Evolutionary conservation across 2,888 invertebrate species (phyloP), one percentile per base, ranked within the genome.

Genomic region (Sisyra terminalis): DNA sequence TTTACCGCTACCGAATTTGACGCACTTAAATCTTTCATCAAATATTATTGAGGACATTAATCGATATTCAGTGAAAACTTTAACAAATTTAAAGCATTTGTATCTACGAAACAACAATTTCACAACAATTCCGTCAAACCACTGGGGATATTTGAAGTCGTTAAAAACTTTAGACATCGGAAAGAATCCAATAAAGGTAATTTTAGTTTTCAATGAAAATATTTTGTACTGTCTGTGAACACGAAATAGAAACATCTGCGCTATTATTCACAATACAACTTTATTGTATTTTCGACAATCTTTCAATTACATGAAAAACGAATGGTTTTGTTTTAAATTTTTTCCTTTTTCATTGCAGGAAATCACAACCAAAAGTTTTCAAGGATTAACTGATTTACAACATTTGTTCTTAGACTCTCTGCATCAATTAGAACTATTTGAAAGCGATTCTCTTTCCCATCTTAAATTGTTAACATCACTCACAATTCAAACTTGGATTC

Each of bases 111-210:
- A 79, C 57, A 89, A 90, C 65, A 77, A 78, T 53, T 62, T 90
- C 47, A 70, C 70, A 42, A 73, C 78, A 51, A 70, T 86, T 54
- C 85, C 84, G 50, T 73, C 78, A 55, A 75, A 81, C 47, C 72
- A 77, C 51, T 85, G 85, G 75, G 66, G 73, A 53, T 64, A 80
- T 56, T 69, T 88, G 48, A 72, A 69, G 45, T 71, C 78, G 46
- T 69, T 92, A 48, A 77, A 84, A 48, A 70, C 74, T 37, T 66
- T 92, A 42, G 85, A 88, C 58, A 57, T 90, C 42, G 85, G 88
- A 1, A 73, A 73, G 55, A 92, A 92, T 64, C 86, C 86, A 7
- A 74, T 90, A 46, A 71, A 73, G 61, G 69, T 68, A 53, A 58
- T 24, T 35, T 39, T 18, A 11, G 2, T 29, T 29, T 13, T 34